phyloP scores from a whole-genome alignment of 2,113 vertebrate species.

The Aix galericulata region DNA sequence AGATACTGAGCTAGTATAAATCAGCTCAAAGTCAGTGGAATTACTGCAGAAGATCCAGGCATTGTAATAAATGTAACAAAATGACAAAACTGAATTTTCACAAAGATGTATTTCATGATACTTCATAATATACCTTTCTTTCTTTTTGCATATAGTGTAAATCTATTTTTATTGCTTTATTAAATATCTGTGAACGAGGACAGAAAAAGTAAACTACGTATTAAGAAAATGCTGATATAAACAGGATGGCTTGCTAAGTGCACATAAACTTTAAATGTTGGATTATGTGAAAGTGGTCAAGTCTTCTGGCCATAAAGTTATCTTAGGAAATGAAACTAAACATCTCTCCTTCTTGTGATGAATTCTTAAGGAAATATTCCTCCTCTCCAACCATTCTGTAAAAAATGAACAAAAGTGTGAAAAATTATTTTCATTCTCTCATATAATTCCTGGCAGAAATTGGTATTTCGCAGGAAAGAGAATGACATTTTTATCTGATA shows the following conservation, averaged over 20 bases:
- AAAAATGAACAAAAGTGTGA: background rate
- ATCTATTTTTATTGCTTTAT: conserved; percentile 51
- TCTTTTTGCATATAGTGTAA: conserved; percentile 26
- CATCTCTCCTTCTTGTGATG: background rate
- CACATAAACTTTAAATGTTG: conserved; percentile 36
- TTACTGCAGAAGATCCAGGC: background rate
- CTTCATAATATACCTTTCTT: background rate
- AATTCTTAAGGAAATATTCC: background rate
- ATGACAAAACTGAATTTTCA: conserved; percentile 47
- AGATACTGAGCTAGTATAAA: conserved; percentile 49
- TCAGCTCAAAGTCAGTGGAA: conserved; percentile 48
- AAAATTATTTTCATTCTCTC: conserved; percentile 11
- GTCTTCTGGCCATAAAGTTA: conserved; percentile 13
- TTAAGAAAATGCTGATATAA: conserved; percentile 56
- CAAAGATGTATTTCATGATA: background rate
- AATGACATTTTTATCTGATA: background rate
- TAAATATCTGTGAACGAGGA: conserved; percentile 15
- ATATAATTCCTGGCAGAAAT: background rate
- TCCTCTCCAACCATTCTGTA: background rate
- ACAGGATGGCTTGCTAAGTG: conserved; percentile 35
- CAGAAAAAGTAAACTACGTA: background rate
- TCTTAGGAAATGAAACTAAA: background rate
- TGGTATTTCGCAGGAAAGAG: background rate
- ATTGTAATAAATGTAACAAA: conserved; percentile 38
- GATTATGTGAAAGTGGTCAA: conserved; percentile 46